These are phyloP conservation scores for Xestia xanthographa DNA, from an alignment of 2,888 invertebrate genomes.

Conservation along the genomic window DNA sequence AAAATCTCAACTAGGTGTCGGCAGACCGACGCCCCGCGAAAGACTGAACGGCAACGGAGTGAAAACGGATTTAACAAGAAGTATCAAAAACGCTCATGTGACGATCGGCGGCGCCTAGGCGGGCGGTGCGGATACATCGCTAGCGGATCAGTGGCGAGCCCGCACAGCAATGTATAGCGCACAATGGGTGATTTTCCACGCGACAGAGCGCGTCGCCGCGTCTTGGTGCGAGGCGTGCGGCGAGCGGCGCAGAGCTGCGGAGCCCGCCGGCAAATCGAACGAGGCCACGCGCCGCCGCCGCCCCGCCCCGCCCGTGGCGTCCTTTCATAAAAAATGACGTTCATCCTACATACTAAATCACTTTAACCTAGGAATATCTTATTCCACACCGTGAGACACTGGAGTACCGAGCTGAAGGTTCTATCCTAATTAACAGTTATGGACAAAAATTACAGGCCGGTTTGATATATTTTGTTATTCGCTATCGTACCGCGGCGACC, in stretches of 20 bases:
- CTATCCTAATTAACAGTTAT: slow-evolving; percentile 87
- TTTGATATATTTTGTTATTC: slow-evolving; percentile 76
- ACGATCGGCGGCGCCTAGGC: slow-evolving; percentile 74
- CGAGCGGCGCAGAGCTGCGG: slow-evolving; percentile 77
- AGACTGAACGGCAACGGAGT: slow-evolving; percentile 75
- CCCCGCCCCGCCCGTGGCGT: slow-evolving; percentile 79
- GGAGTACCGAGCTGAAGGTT: slow-evolving; percentile 86
- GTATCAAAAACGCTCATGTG: slow-evolving; percentile 79
- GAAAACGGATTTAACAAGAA: slow-evolving; percentile 80
- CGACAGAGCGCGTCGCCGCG: slow-evolving; percentile 82
- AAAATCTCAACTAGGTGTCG: slow-evolving; percentile 53
- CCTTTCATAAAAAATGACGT: slow-evolving; percentile 86
- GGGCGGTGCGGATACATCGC: slow-evolving; percentile 76
- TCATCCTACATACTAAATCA: slow-evolving; percentile 88
- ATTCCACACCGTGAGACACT: slow-evolving; percentile 86
- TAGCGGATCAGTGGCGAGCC: slow-evolving; percentile 62
- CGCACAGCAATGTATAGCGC: slow-evolving; percentile 80
- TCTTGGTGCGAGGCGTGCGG: slow-evolving; percentile 79
- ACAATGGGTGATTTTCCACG: slow-evolving; percentile 82
- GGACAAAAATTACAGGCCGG: slow-evolving; percentile 88
- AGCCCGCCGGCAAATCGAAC: slow-evolving; percentile 87
- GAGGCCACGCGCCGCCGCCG: slow-evolving; percentile 84
- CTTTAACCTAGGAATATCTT: slow-evolving; percentile 90
- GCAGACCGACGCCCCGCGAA: slow-evolving; percentile 76
- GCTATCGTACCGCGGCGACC: slow-evolving; percentile 82